Base-by-base conservation (phyloP, 2,888 invertebrate species). In the Lordiphosa fenestrarum region DNA sequence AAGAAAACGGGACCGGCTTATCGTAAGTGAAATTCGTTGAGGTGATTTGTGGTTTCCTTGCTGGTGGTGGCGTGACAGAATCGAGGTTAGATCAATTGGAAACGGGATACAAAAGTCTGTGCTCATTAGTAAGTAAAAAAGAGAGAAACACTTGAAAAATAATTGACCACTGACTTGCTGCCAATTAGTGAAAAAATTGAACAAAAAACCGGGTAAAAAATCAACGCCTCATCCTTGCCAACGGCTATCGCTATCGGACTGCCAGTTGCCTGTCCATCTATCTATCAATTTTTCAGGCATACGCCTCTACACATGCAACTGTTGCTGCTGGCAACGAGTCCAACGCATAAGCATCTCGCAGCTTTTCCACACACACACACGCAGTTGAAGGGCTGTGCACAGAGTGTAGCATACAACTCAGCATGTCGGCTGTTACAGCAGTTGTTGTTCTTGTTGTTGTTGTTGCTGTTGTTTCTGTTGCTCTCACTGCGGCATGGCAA, bases 171-270 rank as follows among this genome's bases (percentile, higher is more conserved):
- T 63, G 71, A 60, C 57, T 63, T 60, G 68, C 69, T 49, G 65
- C 83, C 80, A 78, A 84, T 78, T 84, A 84, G 69, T 60, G 65
- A 63, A 55, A 57, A 59, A 58, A 65, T 81, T 71, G 62, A 51
- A 68, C 60, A 63, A 13, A 62, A 47, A 65, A 30, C 35, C 9
- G n/a, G 33, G 12, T 0, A 52, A 37, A n/a, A 19, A 35, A 33
- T 21, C 59, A 62, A 62, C 33, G 30, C 19, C 21, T 25, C 35
- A n/a, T 33, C 37, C 46, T 47, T 51, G 47, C 42, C 48, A 41
- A 47, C 72, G 47, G 67, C 72, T 55, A 55, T 60, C 48, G 61
- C 49, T 53, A 40, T 38, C 30, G 35, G 44, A 36, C 49, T 47
- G 44, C 40, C 50, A 64, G 44, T 47, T 35, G 63, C 15, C 46